Conservation (phyloP, 1,140 invertebrate species). For the Trypoxylus dichotomus region DNA sequence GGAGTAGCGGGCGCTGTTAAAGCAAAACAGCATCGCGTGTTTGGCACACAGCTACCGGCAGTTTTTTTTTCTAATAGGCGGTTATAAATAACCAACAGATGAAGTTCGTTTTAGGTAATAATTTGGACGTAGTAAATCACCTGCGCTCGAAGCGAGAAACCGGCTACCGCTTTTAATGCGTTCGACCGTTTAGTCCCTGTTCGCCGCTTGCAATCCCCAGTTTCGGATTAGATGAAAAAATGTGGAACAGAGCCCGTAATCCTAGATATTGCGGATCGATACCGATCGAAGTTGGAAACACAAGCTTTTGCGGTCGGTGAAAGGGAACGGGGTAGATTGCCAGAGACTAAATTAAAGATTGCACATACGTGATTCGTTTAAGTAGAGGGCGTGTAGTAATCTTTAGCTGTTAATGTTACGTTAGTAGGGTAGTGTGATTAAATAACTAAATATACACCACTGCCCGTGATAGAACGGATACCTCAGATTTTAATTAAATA, state of each 20-base stretch:
- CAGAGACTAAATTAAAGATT: too few relatives aligned
- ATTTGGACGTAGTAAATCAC: constrained; percentile 21
- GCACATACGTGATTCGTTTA: too few relatives aligned
- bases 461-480: too few relatives aligned
- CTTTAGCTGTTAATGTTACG: too few relatives aligned
- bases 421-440: too few relatives aligned
- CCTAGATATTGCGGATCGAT: constrained; percentile 10
- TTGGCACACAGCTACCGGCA: not conserved
- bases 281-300: not conserved
- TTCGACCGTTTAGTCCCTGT: not conserved
- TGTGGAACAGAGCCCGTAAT: not conserved
- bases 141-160: constrained; percentile 8
- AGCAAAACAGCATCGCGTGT: not conserved
- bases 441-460: too few relatives aligned
- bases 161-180: not conserved
- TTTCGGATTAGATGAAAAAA: not conserved
- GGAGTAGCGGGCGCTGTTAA: not conserved
- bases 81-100: constrained; percentile 17
- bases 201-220: not conserved
- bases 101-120: constrained; percentile 18
- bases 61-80: not conserved
- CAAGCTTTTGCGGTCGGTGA: not conserved
- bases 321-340: not conserved
- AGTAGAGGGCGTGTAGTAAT: too few relatives aligned
- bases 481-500: too few relatives aligned